Conservation (phyloP, 2,797 vertebrate genomes). For the Podarcis lilfordi region DNA sequence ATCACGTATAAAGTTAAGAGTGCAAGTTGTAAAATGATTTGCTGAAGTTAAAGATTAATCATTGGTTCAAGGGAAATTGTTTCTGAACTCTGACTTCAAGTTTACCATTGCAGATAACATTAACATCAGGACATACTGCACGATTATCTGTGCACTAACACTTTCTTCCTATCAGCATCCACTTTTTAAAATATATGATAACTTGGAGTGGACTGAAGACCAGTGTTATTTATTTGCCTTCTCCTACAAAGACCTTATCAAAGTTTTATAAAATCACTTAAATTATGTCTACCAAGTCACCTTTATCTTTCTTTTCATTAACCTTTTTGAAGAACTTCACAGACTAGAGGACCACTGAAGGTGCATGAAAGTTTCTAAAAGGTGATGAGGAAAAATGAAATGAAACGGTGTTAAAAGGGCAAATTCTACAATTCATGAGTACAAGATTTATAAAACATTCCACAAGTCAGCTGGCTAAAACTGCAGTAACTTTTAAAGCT, state of each 20-base stretch:
- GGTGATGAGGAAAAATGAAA: neutral
- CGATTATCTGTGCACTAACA: neutral
- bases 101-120: neutral
- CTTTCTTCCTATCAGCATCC: neutral
- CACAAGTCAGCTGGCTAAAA: neutral
- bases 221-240: conserved; percentile 1
- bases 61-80: neutral
- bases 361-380: conserved; percentile 11
- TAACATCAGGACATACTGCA: neutral
- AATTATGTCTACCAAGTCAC: neutral
- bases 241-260: neutral
- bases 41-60: neutral
- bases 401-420: neutral
- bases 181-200: conserved; percentile 6
- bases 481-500: neutral
- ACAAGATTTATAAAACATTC: conserved; percentile 25
- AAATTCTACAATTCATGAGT: conserved; percentile 24
- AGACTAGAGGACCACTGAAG: neutral
- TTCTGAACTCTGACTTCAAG: neutral
- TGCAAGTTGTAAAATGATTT: neutral
- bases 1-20: neutral
- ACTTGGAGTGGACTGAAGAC: neutral
- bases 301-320: conserved; percentile 32
- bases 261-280: conserved; percentile 3
- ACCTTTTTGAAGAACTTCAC: conserved; percentile 13